Evolutionary conservation across 2,113 vertebrate genomes (phyloP).

Genomic region (Percopsis transmontana): DNA sequence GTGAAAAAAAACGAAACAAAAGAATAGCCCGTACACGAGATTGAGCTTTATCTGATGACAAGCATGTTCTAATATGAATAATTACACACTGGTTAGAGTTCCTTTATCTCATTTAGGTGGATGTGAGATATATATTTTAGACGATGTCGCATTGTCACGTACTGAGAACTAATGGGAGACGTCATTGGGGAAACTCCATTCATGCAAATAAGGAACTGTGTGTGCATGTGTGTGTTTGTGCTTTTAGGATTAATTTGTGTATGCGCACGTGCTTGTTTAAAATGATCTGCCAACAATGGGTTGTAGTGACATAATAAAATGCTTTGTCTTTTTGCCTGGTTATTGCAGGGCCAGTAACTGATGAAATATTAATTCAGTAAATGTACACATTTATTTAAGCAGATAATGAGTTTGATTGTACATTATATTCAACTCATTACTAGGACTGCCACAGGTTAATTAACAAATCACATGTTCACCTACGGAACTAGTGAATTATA

Average conservation of each 20-base stretch:
- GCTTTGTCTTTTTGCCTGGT: constrained; percentile 32
- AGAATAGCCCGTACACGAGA: neutral
- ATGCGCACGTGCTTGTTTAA: neutral
- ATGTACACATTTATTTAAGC: constrained; percentile 62
- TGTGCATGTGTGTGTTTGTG: constrained; percentile 3
- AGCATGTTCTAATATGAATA: constrained; percentile 31
- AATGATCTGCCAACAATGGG: neutral
- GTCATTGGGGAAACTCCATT: constrained; percentile 38
- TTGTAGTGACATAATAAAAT: neutral
- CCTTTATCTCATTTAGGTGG: neutral
- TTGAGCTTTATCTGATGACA: constrained; percentile 15
- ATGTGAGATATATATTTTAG: neutral
- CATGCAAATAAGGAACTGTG: neutral
- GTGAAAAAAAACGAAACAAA: neutral
- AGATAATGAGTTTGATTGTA: constrained; percentile 57
- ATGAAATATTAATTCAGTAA: constrained; percentile 52
- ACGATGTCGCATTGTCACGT: constrained; percentile 14
- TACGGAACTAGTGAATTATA: constrained; percentile 60
- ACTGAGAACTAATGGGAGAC: constrained; percentile 4
- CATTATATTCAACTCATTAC: constrained; percentile 39
- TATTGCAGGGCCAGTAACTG: constrained; percentile 43
- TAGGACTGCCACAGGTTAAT: constrained; percentile 64
- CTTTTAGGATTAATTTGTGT: neutral
- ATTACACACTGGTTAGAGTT: neutral
- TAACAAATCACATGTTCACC: constrained; percentile 59